phyloP scores from a whole-genome alignment of 2,797 vertebrate species.

The Columba guinea region DNA sequence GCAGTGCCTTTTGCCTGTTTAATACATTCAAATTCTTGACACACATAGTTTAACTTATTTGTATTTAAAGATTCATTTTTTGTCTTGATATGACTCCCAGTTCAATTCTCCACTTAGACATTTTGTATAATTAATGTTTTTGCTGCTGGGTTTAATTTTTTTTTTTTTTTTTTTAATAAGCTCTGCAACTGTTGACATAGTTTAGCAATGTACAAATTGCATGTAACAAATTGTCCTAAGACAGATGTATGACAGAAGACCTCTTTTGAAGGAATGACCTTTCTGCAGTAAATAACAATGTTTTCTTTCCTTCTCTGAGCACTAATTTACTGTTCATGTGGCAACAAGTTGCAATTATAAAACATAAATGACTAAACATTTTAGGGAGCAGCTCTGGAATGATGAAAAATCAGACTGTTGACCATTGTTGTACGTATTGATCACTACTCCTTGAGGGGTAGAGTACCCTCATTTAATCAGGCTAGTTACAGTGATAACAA shows the following conservation, averaged over 20 bases:
- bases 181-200: conserved; percentile 8
- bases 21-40: not conserved
- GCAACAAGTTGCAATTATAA: conserved; percentile 27
- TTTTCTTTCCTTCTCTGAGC: not conserved
- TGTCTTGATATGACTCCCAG: conserved; percentile 24
- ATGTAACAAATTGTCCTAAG: conserved; percentile 4
- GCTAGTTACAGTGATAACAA: not conserved
- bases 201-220: not conserved
- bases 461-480: not conserved
- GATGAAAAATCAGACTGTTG: not conserved
- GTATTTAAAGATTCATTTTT: conserved; percentile 23
- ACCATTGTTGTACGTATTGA: not conserved
- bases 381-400: not conserved
- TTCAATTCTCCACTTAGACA: conserved; percentile 34
- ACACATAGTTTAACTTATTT: not conserved
- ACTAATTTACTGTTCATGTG: conserved; percentile 10
- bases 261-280: conserved; percentile 10
- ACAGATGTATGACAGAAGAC: conserved; percentile 4
- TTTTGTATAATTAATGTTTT: conserved; percentile 60
- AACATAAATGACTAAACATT: not conserved
- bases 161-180: not conserved
- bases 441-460: not conserved
- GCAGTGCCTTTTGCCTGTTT: not conserved
- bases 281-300: conserved; percentile 19
- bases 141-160: not conserved